Evolutionary conservation across 2,797 vertebrate genomes (phyloP), one percentile per base, ranked within the genome.

Genomic region (Diceros bicornis): DNA sequence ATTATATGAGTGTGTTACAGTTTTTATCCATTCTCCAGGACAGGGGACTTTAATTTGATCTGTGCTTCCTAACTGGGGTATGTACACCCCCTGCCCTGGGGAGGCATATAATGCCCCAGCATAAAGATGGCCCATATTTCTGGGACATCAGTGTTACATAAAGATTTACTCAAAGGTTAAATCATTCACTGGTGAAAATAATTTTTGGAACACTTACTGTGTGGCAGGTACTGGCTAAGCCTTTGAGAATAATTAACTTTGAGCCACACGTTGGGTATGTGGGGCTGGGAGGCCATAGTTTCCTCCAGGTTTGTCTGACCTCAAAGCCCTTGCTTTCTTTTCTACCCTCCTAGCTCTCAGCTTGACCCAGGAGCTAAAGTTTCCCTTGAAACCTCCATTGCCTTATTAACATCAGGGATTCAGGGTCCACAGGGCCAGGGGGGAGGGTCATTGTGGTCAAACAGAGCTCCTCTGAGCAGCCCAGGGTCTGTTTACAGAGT

Each of bases 1-100:
- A 21, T 57, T 17, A 4, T 27, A 7, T 2, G 10, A 12, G 0
- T 6, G 0, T 34, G 29, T 2, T 9, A 2, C 6, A 3, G 0
- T 23, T 52, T 20, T 62, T 13, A 27, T 61, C 21, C 17, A 4
- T 12, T 34, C 13, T 4, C 4, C 25, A 47, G 21, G 93, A 55
- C 0, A 3, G 44, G n/a, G 57, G 50, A 34, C 83, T 72, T 72
- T 47, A 17, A 59, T 13, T 37, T 20, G 27, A 47, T 62, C n/a
- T 32, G n/a, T 82, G 62, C 32, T 61, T 72, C 68, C 84, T 86
- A 44, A 25, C 34, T 66, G 94, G 9, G 16, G 23, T 62, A 4
- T n/a, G 5, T 20, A 16, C 6, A 50, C 0, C 7, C n/a, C 14
- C 13, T 29, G 0, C 5, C 13, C 8, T 1, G 0, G 5, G 9